Conservation (phyloP, 2,888 invertebrate genomes). For the Chouioia cunea region DNA sequence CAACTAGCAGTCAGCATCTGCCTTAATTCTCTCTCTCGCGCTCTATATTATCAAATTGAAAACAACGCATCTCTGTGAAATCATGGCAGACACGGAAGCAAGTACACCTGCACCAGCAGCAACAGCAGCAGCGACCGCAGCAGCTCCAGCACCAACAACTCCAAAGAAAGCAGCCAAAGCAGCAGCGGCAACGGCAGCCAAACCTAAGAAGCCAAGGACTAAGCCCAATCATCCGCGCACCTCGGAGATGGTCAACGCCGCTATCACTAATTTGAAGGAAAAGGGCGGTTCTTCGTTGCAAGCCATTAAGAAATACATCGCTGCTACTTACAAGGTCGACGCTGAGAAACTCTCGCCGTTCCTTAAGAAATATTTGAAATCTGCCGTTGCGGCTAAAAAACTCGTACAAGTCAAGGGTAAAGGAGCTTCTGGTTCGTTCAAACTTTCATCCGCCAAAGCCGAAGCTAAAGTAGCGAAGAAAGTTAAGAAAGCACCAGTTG, state of each 20-base stretch:
- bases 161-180: background rate
- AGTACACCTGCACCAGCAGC: no score
- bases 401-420: slow-evolving; percentile 72
- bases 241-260: slow-evolving; percentile 72
- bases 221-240: slow-evolving; percentile 70
- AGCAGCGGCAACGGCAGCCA: slow-evolving; percentile 53
- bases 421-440: slow-evolving; percentile 71
- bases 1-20: background rate
- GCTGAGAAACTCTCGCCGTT: slow-evolving; percentile 72
- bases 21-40: no score
- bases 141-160: slow-evolving; percentile 28
- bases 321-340: slow-evolving; percentile 73
- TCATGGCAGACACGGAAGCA: slow-evolving; percentile 10
- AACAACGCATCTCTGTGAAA: slow-evolving; percentile 11
- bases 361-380: slow-evolving; percentile 74
- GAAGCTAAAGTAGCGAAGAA: slow-evolving; percentile 22
- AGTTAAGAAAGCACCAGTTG: slow-evolving; percentile 15
- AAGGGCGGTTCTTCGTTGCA: slow-evolving; percentile 73
- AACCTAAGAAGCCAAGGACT: slow-evolving; percentile 61
- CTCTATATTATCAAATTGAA: background rate
- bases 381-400: slow-evolving; percentile 67
- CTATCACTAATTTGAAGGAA: slow-evolving; percentile 71
- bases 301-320: slow-evolving; percentile 76
- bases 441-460: slow-evolving; percentile 60
- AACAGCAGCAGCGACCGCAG: slow-evolving; percentile 6